A percentile compares a stretch with the other conserved stretches of the same genome.
Evolutionary conservation across 1,140 invertebrate genomes (phyloP).

Genomic region (Drosophila ironensis): DNA sequence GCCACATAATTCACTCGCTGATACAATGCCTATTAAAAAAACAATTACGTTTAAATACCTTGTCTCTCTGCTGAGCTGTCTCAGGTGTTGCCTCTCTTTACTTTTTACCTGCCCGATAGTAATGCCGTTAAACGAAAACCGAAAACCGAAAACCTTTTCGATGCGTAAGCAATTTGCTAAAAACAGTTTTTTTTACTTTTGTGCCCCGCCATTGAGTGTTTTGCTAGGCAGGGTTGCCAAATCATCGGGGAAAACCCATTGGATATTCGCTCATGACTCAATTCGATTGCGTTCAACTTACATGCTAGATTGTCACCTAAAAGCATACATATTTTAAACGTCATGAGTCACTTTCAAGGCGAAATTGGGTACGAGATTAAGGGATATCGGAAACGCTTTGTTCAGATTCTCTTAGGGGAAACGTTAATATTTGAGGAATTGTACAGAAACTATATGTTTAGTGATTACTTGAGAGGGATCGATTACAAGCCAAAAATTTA

Average conservation of each 20-base stretch:
- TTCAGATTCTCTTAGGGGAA: too few species aligned
- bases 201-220: conserved; percentile 1
- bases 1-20: conserved; percentile 68
- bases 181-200: conserved; percentile 19
- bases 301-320: too few species aligned
- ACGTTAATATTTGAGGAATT: too few species aligned
- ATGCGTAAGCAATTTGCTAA: conserved; percentile 58
- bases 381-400: too few species aligned
- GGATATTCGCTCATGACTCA: conserved; percentile 17
- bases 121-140: conserved; percentile 22
- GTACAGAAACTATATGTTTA: too few species aligned
- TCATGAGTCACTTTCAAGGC: too few species aligned
- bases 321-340: too few species aligned
- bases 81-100: too few species aligned
- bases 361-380: too few species aligned
- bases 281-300: too few species aligned
- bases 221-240: conserved; percentile 37
- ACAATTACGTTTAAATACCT: conserved; percentile 74
- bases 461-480: too few species aligned
- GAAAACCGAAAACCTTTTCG: conserved; percentile 35
- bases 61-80: conserved; percentile 42
- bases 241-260: background rate
- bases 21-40: conserved; percentile 77
- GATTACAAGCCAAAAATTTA: too few species aligned
- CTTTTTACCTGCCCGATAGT: background rate